Percentiles rank a stretch among this genome's conserved stretches.
Evolutionary conservation across 1,140 invertebrate species (phyloP).

Genomic region (Drosophila parvula): DNA sequence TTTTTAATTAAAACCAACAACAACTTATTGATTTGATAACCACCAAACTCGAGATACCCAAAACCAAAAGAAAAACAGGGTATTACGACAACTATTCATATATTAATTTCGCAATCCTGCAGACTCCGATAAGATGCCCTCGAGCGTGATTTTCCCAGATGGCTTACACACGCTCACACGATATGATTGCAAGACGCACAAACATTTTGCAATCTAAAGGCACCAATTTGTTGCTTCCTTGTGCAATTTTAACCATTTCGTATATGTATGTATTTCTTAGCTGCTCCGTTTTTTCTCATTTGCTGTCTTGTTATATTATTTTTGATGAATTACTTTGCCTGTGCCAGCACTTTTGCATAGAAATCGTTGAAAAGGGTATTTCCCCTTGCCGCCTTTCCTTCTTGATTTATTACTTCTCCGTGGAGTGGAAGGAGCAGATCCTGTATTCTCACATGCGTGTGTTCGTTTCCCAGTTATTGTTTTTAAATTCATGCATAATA

Average conservation of each 20-base stretch:
- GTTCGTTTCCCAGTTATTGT: conserved; percentile 63
- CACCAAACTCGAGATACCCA: background rate
- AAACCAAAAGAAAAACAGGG: background rate
- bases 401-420: conserved; percentile 64
- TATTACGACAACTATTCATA: background rate
- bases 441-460: conserved; percentile 32
- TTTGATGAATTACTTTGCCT: conserved; percentile 68
- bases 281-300: conserved; percentile 32
- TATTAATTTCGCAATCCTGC: conserved; percentile 15
- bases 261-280: background rate
- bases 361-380: conserved; percentile 64
- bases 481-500: conserved; percentile 69
- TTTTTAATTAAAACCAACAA: no score
- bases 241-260: conserved; percentile 30
- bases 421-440: conserved; percentile 7
- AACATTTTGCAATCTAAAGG: conserved; percentile 22
- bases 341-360: conserved; percentile 52
- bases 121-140: conserved; percentile 19
- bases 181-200: conserved; percentile 28
- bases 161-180: conserved; percentile 6
- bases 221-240: conserved; percentile 34
- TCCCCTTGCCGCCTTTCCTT: conserved; percentile 34
- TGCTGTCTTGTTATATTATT: conserved; percentile 49
- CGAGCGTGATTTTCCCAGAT: conserved; percentile 18
- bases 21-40: no score